phyloP scores from a whole-genome alignment of 2,113 vertebrate species.

The Lepus americanus region DNA sequence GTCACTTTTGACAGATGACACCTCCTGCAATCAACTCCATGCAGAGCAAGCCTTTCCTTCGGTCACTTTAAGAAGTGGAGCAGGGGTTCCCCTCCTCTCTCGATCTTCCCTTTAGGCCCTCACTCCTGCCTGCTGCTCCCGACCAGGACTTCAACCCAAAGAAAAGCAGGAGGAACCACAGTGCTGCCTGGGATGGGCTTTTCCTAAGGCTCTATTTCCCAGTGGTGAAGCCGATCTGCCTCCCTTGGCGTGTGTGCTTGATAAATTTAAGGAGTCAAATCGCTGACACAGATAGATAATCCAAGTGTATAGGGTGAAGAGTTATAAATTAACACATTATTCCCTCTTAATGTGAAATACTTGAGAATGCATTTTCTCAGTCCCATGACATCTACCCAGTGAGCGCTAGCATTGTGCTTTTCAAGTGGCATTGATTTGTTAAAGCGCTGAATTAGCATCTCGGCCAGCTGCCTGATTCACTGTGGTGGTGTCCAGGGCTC shows the following conservation, averaged over 20 bases:
- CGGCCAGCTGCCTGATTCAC: constrained; percentile 93
- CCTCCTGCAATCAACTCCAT: constrained; percentile 91
- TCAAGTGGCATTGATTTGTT: constrained; percentile 99
- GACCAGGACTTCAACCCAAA: constrained; percentile 19
- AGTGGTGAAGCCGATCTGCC: constrained; percentile 84
- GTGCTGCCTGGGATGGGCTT: constrained; percentile 68
- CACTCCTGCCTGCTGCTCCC: not conserved
- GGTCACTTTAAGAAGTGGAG: constrained; percentile 77
- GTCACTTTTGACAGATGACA: constrained; percentile 94
- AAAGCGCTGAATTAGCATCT: constrained; percentile 99
- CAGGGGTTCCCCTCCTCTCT: constrained; percentile 65
- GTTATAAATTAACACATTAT: constrained; percentile 99
- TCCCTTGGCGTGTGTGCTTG: constrained; percentile 92
- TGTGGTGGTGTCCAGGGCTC: constrained; percentile 87
- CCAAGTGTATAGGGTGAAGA: constrained; percentile 94
- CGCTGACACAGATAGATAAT: constrained; percentile 99
- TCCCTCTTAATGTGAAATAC: constrained; percentile 97
- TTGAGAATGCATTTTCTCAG: constrained; percentile 94
- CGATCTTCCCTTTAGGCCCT: constrained; percentile 2
- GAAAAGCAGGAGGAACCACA: constrained; percentile 13
- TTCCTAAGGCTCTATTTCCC: constrained; percentile 82
- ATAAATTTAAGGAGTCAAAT: constrained; percentile 96
- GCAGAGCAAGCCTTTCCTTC: constrained; percentile 84
- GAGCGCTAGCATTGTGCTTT: constrained; percentile 96
- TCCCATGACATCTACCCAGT: constrained; percentile 94